Conservation (phyloP, 1,140 invertebrate species). For the Wasmannia auropunctata region DNA sequence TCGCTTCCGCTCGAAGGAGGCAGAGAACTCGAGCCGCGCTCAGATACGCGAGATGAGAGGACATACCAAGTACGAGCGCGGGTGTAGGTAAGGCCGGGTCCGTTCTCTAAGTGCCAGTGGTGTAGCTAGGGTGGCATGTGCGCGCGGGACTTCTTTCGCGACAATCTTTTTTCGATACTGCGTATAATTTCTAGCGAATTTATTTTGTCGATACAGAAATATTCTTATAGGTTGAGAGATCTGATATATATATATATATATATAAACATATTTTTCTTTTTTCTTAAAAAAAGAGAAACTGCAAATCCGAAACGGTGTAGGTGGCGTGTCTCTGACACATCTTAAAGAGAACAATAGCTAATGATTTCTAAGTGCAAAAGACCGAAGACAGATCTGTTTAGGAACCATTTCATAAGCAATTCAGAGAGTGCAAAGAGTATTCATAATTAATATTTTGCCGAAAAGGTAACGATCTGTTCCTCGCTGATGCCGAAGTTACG, state of each 20-base stretch:
- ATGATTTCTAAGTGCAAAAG: slow-evolving; percentile 3
- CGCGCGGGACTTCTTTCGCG: background rate
- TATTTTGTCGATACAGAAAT: slow-evolving; percentile 21
- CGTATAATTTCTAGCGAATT: slow-evolving; percentile 17
- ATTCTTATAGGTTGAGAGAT: slow-evolving; percentile 21
- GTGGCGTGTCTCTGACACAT: background rate
- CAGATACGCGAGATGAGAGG: slow-evolving; percentile 20
- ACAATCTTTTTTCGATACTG: slow-evolving; percentile 24
- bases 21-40: background rate
- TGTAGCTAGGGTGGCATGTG: background rate
- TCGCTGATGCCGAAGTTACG: slow-evolving; percentile 1
- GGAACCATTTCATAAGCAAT: background rate
- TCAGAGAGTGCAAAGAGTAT: background rate
- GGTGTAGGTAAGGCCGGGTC: background rate
- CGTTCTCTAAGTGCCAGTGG: background rate
- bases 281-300: no score
- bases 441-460: slow-evolving; percentile 6
- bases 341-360: background rate
- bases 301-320: background rate
- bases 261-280: no score
- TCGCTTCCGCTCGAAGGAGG: background rate
- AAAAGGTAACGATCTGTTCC: slow-evolving; percentile 1
- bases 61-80: background rate
- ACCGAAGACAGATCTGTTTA: background rate
- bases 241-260: slow-evolving; percentile 14